Evolutionary conservation across 1,140 invertebrate genomes (phyloP), one percentile per base, ranked within the genome.

Genomic region (Caerostris extrusa): DNA sequence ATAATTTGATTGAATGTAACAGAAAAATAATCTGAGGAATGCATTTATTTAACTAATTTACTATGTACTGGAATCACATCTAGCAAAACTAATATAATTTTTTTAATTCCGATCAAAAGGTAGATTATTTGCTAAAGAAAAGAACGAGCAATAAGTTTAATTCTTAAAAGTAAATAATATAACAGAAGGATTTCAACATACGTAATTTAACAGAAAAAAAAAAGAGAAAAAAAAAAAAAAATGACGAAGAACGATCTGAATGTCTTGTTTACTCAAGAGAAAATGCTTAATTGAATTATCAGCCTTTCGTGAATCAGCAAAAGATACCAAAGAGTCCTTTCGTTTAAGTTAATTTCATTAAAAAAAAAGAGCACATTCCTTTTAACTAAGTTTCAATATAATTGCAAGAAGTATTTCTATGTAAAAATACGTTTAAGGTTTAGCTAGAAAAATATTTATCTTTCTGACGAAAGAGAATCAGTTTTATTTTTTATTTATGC

Each of bases 281-380:
- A 77, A 77, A 50, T 77, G 34, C 71, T 77, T 77, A 77, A 77
- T 77, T 77, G 71, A 77, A 77, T 77, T 77, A 77, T 77, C 71
- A 50, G 71, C 71, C 34, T 50, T 50, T 50, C 14, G 7, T 5
- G 71, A 77, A 77, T 77, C 71, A 53, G 71, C 34, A 34, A 77
- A 77, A 77, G 71, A 77, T 50, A 77, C 71, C 71, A 58, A 85
- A 85, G 56, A 85, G 83, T 85, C 57, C 56, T 57, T 60, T 85
- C 83, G 56, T 85, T 85, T 85, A 85, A 60, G 57, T 85, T 85
- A 85, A 85, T 85, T 85, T 85, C 83, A 85, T 85, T 85, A 85
- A 60, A 85, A 67, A n/a, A 67, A 60, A 85, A 85, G 57, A 34
- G 83, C 57, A 60, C 83, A 85, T 85, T 60, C 83, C 83, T 85